phyloP scores from a whole-genome alignment of 2,113 vertebrate genomes.

The Phaethon lepturus region DNA sequence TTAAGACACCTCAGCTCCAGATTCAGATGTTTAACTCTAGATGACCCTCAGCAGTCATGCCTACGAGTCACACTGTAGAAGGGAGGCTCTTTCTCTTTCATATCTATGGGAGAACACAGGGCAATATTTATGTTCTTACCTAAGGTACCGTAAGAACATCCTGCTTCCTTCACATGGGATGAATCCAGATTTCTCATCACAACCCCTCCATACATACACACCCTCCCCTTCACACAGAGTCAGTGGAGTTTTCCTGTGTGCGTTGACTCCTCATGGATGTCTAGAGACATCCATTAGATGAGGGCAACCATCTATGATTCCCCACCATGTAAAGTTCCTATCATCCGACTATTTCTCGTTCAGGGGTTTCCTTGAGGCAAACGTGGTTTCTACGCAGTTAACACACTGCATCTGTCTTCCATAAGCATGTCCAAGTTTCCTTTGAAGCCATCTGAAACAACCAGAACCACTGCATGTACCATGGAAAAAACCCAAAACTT shows the following conservation, averaged over 20 bases:
- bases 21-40: background rate
- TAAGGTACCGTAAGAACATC: background rate
- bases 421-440: background rate
- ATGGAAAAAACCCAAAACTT: background rate
- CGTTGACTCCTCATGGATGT: background rate
- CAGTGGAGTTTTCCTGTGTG: background rate
- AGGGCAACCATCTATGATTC: background rate
- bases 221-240: background rate
- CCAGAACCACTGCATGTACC: background rate
- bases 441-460: background rate
- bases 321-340: background rate
- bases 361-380: background rate
- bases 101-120: background rate
- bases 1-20: background rate
- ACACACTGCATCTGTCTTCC: background rate
- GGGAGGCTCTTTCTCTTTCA: background rate
- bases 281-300: background rate
- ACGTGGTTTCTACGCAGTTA: background rate
- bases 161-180: background rate
- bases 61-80: background rate
- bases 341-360: background rate
- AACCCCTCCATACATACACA: background rate
- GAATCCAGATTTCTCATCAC: background rate
- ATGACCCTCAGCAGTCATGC: background rate
- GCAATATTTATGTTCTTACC: background rate